A percentile compares a stretch with the other conserved stretches of the same genome.
Conservation (phyloP, 2,888 invertebrate genomes). For the Asteroscopus sphinx region DNA sequence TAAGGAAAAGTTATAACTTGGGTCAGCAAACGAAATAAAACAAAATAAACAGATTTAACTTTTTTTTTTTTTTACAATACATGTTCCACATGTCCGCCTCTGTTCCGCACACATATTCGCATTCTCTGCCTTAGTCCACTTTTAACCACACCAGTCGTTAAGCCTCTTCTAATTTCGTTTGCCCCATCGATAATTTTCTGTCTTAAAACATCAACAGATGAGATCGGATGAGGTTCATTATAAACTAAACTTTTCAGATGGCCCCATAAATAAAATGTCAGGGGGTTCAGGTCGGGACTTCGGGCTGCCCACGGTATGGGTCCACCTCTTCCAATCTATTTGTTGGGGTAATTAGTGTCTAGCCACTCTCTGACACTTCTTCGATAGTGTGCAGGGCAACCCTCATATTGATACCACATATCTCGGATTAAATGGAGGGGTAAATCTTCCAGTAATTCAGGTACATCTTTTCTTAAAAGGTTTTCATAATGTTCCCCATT, state of each 20-base stretch:
- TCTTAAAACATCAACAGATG: conserved; percentile 7
- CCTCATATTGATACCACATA: neutral
- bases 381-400: conserved; percentile 4
- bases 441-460: conserved; percentile 38
- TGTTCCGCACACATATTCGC: conserved; percentile 2
- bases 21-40: neutral
- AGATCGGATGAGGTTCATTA: neutral
- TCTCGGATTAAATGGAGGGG: neutral
- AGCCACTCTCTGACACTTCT: conserved; percentile 8
- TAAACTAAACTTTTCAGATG: neutral
- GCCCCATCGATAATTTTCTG: conserved; percentile 8
- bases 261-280: conserved; percentile 4
- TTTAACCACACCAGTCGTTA: conserved; percentile 10
- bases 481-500: conserved; percentile 58
- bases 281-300: neutral
- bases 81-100: conserved; percentile 7
- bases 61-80: neutral
- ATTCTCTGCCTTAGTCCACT: conserved; percentile 1
- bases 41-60: neutral
- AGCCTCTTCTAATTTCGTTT: conserved; percentile 10
- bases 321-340: conserved; percentile 1
- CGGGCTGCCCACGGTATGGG: conserved; percentile 1
- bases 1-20: conserved; percentile 3
- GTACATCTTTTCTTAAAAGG: conserved; percentile 32
- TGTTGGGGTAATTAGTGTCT: neutral